Evolutionary conservation across 2,888 invertebrate genomes (phyloP).

Genomic region (Tipula unca): DNA sequence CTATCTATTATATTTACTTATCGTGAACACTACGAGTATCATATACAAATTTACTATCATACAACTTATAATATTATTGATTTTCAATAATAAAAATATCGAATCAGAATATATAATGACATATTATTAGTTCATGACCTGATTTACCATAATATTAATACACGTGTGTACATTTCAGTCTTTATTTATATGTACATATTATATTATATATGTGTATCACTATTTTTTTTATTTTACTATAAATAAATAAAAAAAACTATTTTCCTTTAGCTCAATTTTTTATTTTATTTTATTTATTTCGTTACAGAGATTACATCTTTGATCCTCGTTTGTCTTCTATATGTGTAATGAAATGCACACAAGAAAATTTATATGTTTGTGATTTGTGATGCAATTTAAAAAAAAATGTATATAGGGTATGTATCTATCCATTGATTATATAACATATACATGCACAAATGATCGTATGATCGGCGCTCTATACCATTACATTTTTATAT

Average conservation of each 20-base stretch:
- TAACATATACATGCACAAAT: not conserved
- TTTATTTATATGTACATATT: not conserved
- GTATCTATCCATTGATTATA: not conserved
- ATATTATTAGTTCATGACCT: slow-evolving; percentile 8
- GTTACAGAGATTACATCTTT: not conserved
- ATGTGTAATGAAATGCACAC: not conserved
- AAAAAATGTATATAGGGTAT: not conserved
- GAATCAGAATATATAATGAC: not conserved
- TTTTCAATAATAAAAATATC: not conserved
- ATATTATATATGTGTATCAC: not conserved
- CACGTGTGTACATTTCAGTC: not conserved
- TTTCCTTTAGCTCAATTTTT: not conserved
- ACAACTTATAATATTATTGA: not conserved
- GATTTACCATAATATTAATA: not conserved
- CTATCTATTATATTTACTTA: not conserved
- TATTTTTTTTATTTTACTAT: not conserved
- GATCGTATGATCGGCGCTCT: not conserved
- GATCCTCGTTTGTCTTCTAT: not conserved
- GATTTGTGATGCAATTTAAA: not conserved
- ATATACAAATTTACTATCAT: not conserved
- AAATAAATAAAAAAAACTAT: slow-evolving; percentile 1
- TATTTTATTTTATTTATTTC: not conserved
- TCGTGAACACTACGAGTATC: not conserved
- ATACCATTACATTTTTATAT: too few species aligned
- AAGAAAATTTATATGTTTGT: not conserved